Evolutionary conservation across 2,113 vertebrate genomes (phyloP), one percentile per base, ranked within the genome.

Genomic region (Girardinichthys multiradiatus): DNA sequence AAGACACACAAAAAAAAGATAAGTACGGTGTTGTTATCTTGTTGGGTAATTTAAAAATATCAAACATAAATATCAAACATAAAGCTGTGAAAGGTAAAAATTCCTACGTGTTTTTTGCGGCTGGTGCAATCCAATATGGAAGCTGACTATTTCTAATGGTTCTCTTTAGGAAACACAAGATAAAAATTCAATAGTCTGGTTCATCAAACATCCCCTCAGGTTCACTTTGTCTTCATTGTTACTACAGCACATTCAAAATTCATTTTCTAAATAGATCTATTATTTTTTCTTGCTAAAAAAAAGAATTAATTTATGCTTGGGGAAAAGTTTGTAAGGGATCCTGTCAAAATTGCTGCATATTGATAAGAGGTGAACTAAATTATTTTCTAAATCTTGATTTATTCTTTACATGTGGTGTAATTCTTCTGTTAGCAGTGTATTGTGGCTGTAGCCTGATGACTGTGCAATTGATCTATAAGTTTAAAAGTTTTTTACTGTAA

Each of bases 101-200:
- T 29, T 83, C 27, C 57, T 74, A 37, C 80, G 74, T 48, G 57
- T 84, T 81, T 74, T 74, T 79, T 73, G 57, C 70, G 74, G 70
- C 77, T 68, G 27, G 57, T 51, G 63, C 76, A 64, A 45, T 30
- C 77, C 59, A 26, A 54, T 27, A 79, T 61, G 69, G 74, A 37
- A 72, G 74, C 29, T 2, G 31, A 71, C 33, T 70, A 64, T 28
- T 81, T 83, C 82, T 86, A 85, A 90, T 86, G 74, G 76, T 65
- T 78, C 68, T 74, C 66, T 33, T 54, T n/a, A 54, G 48, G 48
- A 54, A 21, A n/a, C 6, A 54, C 24, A 51, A 51, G 2, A 24
- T 24, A 70, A 71, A 70, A 59, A 62, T 66, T 54, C 72, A 72
- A 68, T 61, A 57, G 42, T 61, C 64, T 27, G 31, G 64, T 37